phyloP scores from a whole-genome alignment of 1,140 invertebrate species.

The Condylostylus longicornis region DNA sequence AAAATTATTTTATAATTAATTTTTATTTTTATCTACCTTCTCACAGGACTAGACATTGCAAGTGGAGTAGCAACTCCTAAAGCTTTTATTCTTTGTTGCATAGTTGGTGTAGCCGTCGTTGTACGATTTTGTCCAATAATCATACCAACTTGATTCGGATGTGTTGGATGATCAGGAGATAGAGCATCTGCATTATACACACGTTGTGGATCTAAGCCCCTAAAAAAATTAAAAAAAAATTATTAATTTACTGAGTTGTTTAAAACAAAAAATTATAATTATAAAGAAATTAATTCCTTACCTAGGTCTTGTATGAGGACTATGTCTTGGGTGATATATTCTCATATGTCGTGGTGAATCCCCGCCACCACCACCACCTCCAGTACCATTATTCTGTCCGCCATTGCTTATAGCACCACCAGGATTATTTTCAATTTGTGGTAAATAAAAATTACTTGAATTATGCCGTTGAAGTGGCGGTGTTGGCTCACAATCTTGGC shows the following conservation, averaged over 20 bases:
- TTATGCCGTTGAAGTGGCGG: slow-evolving; percentile 77
- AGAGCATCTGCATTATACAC: slow-evolving; percentile 54
- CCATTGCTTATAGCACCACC: slow-evolving; percentile 3
- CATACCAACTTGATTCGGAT: slow-evolving; percentile 14
- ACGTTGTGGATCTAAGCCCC: slow-evolving; percentile 45
- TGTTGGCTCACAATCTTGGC: slow-evolving; percentile 84
- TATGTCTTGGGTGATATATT: slow-evolving; percentile 51
- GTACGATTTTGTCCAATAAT: slow-evolving; percentile 21
- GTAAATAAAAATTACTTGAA: slow-evolving; percentile 82
- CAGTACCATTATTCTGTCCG: slow-evolving; percentile 20
- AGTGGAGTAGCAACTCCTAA: slow-evolving; percentile 76
- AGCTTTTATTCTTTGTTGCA: slow-evolving; percentile 78
- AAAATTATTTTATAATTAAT: neutral
- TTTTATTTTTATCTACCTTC: slow-evolving; percentile 43
- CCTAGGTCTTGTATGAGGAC: slow-evolving; percentile 60
- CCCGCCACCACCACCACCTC: slow-evolving; percentile 29
- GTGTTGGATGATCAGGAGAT: slow-evolving; percentile 36
- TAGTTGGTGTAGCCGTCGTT: slow-evolving; percentile 45
- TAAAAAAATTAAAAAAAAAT: slow-evolving; percentile 13
- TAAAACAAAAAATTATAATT: neutral
- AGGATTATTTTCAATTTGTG: slow-evolving; percentile 34
- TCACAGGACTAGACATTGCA: slow-evolving; percentile 66
- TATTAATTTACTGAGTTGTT: neutral
- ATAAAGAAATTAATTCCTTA: slow-evolving; percentile 11
- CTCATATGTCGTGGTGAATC: slow-evolving; percentile 45